Evolutionary conservation across 1,140 invertebrate genomes (phyloP), one percentile per base, ranked within the genome.

Genomic region (Calliphora vicina): DNA sequence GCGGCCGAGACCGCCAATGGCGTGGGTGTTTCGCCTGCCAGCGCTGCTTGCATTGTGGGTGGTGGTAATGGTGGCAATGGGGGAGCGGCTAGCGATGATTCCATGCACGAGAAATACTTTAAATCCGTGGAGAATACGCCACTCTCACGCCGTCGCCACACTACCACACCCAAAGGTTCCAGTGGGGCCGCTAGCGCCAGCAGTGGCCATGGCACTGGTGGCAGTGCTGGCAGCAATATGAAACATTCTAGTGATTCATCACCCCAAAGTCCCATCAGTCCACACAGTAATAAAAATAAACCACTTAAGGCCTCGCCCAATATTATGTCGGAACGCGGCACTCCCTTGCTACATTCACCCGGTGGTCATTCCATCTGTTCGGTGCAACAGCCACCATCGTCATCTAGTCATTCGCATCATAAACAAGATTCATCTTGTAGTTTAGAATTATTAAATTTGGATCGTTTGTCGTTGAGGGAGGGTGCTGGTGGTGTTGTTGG

Each of bases 91-190:
- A 92, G 92, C 35, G 95, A 96, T 86, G 95, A 96, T 91, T 95
- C 95, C 0, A 96, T 96, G 95, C 95, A 96, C 88, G 95, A 96
- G 87, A 95, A 95, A 86, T 96, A 96, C 87, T 93, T 96, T 85
- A 93, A 93, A 86, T 93, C 93, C 25, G 93, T 93, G 73, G 93
- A 93, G 84, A 93, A 92, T 86, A 93, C 93, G 57, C 93, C 93
- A 12, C 85, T 93, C 67, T 92, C 92, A 20, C 91, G 92, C 80
- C 91, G 93, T n/a, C 86, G 90, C 0, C 88, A 91, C 83, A 89
- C 88, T 43, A 88, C 90, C n/a, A 87, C 90, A 74, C 84, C 87
- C 42, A 87, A 84, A 80, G 43, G 81, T 23, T n/a, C 42, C 45
- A 81, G 82, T 57, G 80, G 76, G 9, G 84, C 35, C 35, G 84